Conservation (phyloP, 1,140 invertebrate species). For the Cardiocondyla obscurior region DNA sequence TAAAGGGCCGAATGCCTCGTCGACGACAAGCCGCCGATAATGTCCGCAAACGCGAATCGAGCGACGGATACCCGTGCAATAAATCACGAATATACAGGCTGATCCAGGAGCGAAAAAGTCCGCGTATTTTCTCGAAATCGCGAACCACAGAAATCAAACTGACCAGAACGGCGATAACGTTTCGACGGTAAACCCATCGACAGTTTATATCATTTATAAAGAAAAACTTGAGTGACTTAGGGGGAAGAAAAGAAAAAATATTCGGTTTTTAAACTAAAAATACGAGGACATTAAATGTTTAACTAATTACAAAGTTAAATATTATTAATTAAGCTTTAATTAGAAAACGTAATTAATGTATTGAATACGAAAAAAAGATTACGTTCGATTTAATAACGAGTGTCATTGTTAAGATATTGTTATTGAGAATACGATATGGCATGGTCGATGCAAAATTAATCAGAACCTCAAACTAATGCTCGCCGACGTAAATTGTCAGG, state of each 20-base stretch:
- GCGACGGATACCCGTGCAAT: slow-evolving; percentile 48
- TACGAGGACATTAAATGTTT: too few relatives aligned
- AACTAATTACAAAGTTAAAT: too few relatives aligned
- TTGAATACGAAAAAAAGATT: too few relatives aligned
- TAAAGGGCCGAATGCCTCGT: slow-evolving; percentile 36
- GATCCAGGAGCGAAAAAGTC: slow-evolving; percentile 3
- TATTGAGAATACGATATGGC: not conserved
- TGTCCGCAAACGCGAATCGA: slow-evolving; percentile 45
- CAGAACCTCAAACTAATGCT: slow-evolving; percentile 2
- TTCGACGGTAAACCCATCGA: not conserved
- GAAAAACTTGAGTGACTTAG: too few relatives aligned
- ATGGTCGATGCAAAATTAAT: not conserved
- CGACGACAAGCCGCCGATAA: slow-evolving; percentile 53
- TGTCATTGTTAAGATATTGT: not conserved
- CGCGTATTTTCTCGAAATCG: slow-evolving; percentile 32
- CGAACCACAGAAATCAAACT: slow-evolving; percentile 4
- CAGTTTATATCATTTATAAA: slow-evolving; percentile 34
- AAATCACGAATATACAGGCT: slow-evolving; percentile 52
- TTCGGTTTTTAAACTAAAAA: too few relatives aligned
- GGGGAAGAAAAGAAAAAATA: too few relatives aligned
- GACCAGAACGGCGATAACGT: slow-evolving; percentile 39
- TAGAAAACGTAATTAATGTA: not conserved
- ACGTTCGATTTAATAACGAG: too few relatives aligned
- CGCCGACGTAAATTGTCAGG: slow-evolving; percentile 33
- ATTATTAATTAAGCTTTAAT: too few relatives aligned